Conservation (phyloP, 2,888 invertebrate species). For the Chorisops tibialis region DNA sequence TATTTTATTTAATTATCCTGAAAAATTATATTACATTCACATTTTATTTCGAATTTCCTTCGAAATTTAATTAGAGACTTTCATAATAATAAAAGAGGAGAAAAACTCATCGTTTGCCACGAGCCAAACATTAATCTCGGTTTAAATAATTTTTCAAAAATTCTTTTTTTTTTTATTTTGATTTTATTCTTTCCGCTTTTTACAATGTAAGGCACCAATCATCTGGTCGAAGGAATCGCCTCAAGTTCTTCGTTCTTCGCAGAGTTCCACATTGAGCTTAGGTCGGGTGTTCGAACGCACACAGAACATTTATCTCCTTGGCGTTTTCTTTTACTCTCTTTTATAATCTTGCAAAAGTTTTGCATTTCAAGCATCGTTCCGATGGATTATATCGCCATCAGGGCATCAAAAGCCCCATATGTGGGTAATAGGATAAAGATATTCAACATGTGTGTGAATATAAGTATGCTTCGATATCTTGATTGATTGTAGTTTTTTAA, state of each 20-base stretch:
- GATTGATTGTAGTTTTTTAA: too few relatives aligned
- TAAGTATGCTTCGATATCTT: too few relatives aligned
- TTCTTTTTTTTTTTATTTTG: not conserved
- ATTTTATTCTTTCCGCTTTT: not conserved
- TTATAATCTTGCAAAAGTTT: too few relatives aligned
- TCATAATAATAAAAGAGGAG: not conserved
- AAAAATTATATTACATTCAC: too few relatives aligned
- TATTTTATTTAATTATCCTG: too few relatives aligned
- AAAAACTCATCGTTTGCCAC: not conserved
- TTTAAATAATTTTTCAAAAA: not conserved
- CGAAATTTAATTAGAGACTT: not conserved
- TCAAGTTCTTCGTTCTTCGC: not conserved
- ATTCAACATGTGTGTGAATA: too few relatives aligned
- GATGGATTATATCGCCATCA: too few relatives aligned
- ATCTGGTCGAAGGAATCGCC: not conserved
- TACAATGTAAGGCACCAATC: not conserved
- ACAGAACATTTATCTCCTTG: not conserved
- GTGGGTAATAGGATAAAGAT: too few relatives aligned
- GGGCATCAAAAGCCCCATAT: too few relatives aligned
- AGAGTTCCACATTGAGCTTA: not conserved
- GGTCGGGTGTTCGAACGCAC: not conserved
- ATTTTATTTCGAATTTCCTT: not conserved
- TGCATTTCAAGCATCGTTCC: too few relatives aligned
- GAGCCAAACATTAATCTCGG: slow-evolving; percentile 1
- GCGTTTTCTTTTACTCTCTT: not conserved